Evolutionary conservation across 2,888 invertebrate genomes (phyloP), one percentile per base, ranked within the genome.

Genomic region (Platycheirus albimanus): DNA sequence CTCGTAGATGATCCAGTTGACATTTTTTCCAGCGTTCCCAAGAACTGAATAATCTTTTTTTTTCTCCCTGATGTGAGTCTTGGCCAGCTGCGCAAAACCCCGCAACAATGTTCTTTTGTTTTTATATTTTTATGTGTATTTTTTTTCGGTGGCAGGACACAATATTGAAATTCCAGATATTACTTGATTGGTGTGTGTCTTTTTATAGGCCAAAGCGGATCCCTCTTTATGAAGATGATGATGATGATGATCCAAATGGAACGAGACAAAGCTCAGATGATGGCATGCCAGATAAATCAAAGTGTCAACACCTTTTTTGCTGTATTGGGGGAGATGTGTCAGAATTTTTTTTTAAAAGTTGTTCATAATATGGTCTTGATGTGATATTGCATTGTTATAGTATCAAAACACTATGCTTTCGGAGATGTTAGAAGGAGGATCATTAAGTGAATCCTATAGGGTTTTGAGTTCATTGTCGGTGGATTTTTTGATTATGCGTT

Each of bases 281-380:
- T 89, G 89, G 88, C 89, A 88, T 89, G 88, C 88, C 88, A 90
- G 90, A 90, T 90, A 90, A 90, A 90, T 90, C 90, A 90, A 90
- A 88, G 90, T 90, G 90, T 90, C 90, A 90, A 90, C 90, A 90
- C 90, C 90, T 90, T 89, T 90, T 89, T 89, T 89, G 89, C 89
- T 33, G 33, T 33, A 36, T 38, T 24, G 6, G 51, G 33, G 54
- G 28, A 64, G 54, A 77, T 87, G 89, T 90, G 90, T 90, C 89
- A 90, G 88, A 88, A 89, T 89, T 90, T 81, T 56, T 56, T 2
- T 2, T 13, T n/a, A n/a, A n/a, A n/a, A n/a, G n/a, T 2, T 20
- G 4, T 36, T 19, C 20, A 13, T 56, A 13, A 10, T 56, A 76
- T 76, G 70, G 70, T 58, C 61, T 76, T 54, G 3, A 6, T 24